A percentile compares a stretch with the other conserved stretches of the same genome.
These are phyloP conservation scores for Ophonus ardosiacus DNA, from an alignment of 2,888 invertebrate genomes.

Conservation along the genomic window DNA sequence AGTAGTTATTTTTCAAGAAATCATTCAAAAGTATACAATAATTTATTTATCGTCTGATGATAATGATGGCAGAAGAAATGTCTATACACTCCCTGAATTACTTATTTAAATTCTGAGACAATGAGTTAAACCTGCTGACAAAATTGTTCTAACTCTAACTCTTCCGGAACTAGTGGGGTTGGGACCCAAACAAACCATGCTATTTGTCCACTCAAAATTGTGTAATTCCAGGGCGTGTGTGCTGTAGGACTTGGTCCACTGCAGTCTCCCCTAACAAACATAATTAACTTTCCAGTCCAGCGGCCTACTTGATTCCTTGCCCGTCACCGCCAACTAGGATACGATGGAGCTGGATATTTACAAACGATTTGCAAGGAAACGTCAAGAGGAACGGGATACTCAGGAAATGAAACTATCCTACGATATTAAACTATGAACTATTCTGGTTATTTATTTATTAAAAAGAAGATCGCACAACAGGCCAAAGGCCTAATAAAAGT, in stretches of 20 bases:
- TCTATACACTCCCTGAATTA: too few relatives aligned
- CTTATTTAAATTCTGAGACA: too few relatives aligned
- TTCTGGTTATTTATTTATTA: background rate
- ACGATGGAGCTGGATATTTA: background rate
- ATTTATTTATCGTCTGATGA: too few relatives aligned
- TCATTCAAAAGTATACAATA: too few relatives aligned
- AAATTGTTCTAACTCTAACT: background rate
- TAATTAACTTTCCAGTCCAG: slow-evolving; percentile 46
- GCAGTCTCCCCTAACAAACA: slow-evolving; percentile 25
- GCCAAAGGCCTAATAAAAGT: too few relatives aligned
- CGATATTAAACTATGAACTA: background rate
- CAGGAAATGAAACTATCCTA: background rate
- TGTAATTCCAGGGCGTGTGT: background rate
- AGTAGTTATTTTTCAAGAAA: too few relatives aligned
- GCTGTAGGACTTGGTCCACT: background rate
- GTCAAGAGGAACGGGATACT: background rate
- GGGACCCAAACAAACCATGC: slow-evolving; percentile 26
- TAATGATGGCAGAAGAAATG: too few relatives aligned
- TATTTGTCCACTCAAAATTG: slow-evolving; percentile 37
- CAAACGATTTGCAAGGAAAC: background rate
- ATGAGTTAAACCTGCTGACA: too few relatives aligned
- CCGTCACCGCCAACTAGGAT: slow-evolving; percentile 28
- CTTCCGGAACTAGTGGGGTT: background rate
- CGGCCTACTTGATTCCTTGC: slow-evolving; percentile 29
- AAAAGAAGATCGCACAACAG: too few relatives aligned